A percentile compares a stretch with the other conserved stretches of the same genome.
Conservation (phyloP, 2,797 vertebrate species). For the Mergus octosetaceus region DNA sequence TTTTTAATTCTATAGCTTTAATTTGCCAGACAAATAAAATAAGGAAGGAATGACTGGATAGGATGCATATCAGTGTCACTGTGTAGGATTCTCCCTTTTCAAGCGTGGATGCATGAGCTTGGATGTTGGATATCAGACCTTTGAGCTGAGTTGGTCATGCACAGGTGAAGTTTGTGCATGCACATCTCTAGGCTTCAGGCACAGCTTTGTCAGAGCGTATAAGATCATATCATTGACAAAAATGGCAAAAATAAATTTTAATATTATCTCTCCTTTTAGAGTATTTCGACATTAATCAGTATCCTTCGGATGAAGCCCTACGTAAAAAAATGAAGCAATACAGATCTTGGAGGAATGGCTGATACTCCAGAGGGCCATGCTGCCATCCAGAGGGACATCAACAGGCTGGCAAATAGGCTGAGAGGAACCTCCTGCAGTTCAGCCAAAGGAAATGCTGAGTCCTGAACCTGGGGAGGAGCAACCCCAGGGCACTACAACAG, state of each 20-base stretch:
- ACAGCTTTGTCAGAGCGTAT: neutral
- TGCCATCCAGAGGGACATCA: neutral
- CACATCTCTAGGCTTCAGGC: neutral
- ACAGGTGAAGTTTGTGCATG: neutral
- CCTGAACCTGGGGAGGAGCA: neutral
- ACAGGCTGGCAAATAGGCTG: neutral
- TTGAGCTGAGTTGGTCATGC: neutral
- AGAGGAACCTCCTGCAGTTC: neutral
- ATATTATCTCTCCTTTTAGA: neutral
- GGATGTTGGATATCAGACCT: neutral
- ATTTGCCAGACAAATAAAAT: neutral
- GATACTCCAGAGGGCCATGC: neutral
- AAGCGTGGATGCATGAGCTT: neutral
- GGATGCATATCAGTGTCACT: neutral
- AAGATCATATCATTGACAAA: neutral
- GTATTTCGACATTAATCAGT: neutral
- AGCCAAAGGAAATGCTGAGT: neutral
- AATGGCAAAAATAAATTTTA: neutral
- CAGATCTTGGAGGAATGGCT: neutral
- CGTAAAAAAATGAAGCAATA: neutral
- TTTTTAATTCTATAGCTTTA: slow-evolving; percentile 25
- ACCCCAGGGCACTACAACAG: neutral
- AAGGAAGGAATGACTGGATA: neutral
- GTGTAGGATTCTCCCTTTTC: neutral
- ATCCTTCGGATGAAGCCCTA: neutral